Evolutionary conservation across 2,888 invertebrate species (phyloP).

Genomic region (Drosophila anomalata): DNA sequence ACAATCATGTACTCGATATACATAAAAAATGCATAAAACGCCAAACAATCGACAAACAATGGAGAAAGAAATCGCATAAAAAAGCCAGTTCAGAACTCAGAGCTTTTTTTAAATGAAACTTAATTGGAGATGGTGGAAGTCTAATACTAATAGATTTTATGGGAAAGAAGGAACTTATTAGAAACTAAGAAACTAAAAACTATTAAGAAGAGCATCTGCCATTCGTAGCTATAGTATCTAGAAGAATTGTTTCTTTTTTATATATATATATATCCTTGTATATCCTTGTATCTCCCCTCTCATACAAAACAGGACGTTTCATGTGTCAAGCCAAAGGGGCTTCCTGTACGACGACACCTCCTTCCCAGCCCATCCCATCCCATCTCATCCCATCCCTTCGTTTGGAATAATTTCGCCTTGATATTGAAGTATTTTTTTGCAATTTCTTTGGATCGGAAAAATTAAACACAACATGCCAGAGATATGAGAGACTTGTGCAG

Average conservation of each 20-base stretch:
- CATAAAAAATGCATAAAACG: constrained; percentile 71
- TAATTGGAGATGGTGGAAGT: not conserved
- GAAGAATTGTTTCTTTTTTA: constrained; percentile 1
- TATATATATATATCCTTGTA: not conserved
- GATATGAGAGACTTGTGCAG: constrained; percentile 59
- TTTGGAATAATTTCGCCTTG: constrained; percentile 33
- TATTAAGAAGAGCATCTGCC: constrained; percentile 20
- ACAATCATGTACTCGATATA: constrained; percentile 63
- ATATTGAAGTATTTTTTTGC: not conserved
- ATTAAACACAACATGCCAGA: constrained; percentile 52
- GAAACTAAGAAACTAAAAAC: too few species aligned
- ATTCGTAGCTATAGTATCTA: not conserved
- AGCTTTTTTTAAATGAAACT: constrained; percentile 1
- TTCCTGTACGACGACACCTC: constrained; percentile 64
- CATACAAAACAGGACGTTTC: constrained; percentile 60
- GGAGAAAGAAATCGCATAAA: constrained; percentile 29
- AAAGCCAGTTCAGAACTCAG: not conserved
- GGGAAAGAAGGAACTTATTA: too few species aligned
- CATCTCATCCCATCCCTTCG: not conserved
- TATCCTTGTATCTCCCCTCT: constrained; percentile 10
- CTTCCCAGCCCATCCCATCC: not conserved
- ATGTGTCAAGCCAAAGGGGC: constrained; percentile 66
- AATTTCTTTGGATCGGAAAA: constrained; percentile 59
- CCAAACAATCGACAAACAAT: constrained; percentile 53
- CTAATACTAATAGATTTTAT: not conserved